Conservation (phyloP, 2,797 vertebrate genomes). For the Tangara arthus region DNA sequence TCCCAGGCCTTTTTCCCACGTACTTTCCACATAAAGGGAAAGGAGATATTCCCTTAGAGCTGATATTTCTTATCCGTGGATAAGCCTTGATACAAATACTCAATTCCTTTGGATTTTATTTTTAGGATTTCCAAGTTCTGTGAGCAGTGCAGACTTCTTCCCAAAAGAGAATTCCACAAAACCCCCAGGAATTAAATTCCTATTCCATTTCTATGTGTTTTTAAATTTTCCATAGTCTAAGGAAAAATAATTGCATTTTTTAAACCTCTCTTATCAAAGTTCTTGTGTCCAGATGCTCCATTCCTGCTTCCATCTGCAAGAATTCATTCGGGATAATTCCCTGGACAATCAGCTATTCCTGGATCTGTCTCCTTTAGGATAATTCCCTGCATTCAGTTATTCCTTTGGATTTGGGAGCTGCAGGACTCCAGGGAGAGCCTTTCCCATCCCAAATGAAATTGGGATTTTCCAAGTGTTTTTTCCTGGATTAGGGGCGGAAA, state of each 20-base stretch:
- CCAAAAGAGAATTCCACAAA: neutral
- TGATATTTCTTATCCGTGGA: neutral
- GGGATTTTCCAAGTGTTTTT: neutral
- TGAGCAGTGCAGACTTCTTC: neutral
- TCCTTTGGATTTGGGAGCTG: neutral
- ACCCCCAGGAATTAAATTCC: accelerated
- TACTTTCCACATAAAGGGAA: neutral
- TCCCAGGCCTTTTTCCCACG: neutral
- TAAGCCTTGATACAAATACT: neutral
- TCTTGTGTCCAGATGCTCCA: neutral
- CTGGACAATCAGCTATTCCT: neutral
- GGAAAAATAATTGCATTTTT: neutral
- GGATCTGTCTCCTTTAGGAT: neutral
- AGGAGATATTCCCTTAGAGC: neutral
- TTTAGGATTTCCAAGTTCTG: neutral
- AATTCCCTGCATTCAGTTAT: neutral
- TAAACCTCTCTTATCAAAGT: neutral
- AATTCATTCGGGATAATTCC: neutral
- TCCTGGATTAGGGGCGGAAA: neutral
- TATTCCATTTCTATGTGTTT: neutral
- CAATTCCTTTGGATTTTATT: neutral
- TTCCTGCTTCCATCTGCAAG: neutral
- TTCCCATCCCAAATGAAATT: neutral
- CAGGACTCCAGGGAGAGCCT: neutral
- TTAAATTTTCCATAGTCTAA: neutral